These are phyloP conservation scores for Diplodus puntazzo DNA, from an alignment of 2,797 vertebrate species.

Conservation along the genomic window DNA sequence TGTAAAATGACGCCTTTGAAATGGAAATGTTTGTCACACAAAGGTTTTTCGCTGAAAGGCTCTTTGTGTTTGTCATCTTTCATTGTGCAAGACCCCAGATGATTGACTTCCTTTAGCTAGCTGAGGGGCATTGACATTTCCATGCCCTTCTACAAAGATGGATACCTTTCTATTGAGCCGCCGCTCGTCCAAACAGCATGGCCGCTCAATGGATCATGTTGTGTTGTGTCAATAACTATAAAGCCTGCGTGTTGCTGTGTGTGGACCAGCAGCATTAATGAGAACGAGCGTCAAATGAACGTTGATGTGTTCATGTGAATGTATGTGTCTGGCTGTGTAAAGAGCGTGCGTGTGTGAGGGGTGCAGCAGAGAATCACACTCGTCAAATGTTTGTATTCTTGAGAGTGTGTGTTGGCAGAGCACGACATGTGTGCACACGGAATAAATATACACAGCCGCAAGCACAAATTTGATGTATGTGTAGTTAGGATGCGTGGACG, in stretches of 20 bases:
- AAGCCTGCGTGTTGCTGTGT: constrained; percentile 21
- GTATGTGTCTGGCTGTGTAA: not conserved
- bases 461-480: constrained; percentile 7
- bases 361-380: not conserved
- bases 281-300: constrained; percentile 1
- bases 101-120: constrained; percentile 74
- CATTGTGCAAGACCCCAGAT: constrained; percentile 61
- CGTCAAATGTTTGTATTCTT: not conserved
- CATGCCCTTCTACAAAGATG: constrained; percentile 69
- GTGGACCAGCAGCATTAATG: constrained; percentile 10
- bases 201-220: constrained; percentile 62
- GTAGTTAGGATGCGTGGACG: not conserved
- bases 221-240: constrained; percentile 52
- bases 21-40: constrained; percentile 74
- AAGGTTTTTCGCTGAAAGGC: constrained; percentile 66
- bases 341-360: not conserved
- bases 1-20: constrained; percentile 66
- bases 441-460: constrained; percentile 20
- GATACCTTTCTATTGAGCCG: constrained; percentile 67
- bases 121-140: constrained; percentile 74
- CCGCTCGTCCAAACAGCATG: constrained; percentile 57
- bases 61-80: constrained; percentile 71
- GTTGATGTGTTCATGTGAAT: constrained; percentile 13
- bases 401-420: constrained; percentile 6
- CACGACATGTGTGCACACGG: constrained; percentile 6